Evolutionary conservation across 2,888 invertebrate genomes (phyloP), one percentile per base, ranked within the genome.

Genomic region (Myathropa florea): DNA sequence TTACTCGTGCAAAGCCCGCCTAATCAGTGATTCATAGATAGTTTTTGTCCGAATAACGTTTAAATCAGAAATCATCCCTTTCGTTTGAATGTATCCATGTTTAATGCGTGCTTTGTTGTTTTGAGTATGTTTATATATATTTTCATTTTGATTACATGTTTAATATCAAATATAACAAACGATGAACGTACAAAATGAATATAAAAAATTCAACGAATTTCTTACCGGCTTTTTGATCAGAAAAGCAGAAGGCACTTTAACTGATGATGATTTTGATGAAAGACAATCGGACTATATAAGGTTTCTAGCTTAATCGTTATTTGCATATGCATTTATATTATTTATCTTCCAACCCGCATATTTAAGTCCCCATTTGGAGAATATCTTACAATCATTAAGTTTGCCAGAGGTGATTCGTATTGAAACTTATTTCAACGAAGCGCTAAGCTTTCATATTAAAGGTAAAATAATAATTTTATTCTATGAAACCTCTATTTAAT

Each of bases 131-230:
- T 12, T 33, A 33, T 33, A 12, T n/a, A n/a, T n/a, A n/a, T 30
- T 30, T 30, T 30, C 30, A 30, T n/a, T 39, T n/a, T n/a, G n/a
- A 39, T 7, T 46, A 7, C 18, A n/a, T n/a, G 2, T 1, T 46
- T 46, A 33, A 12, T 33, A 46, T 46, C 7, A 46, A 7, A 18
- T 63, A 18, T 9, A 57, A 18, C 9, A 4, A 65, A 65, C 12
- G 4, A 72, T 55, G 60, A 61, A 60, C 4, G 67, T 23, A 21
- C 2, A 12, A 2, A 2, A 12, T 4, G 55, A 39, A 61, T 75
- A 60, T 36, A n/a, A 9, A 28, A 33, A 68, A 36, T 83, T 83
- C 26, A 53, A 83, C 46, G 23, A 26, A 1, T 79, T 83, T n/a
- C 9, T 83, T 10, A 7, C 24, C 14, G 28, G 6, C 18, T 70